Base-by-base conservation (phyloP, 1,140 invertebrate species). In the Hirudo medicinalis region DNA sequence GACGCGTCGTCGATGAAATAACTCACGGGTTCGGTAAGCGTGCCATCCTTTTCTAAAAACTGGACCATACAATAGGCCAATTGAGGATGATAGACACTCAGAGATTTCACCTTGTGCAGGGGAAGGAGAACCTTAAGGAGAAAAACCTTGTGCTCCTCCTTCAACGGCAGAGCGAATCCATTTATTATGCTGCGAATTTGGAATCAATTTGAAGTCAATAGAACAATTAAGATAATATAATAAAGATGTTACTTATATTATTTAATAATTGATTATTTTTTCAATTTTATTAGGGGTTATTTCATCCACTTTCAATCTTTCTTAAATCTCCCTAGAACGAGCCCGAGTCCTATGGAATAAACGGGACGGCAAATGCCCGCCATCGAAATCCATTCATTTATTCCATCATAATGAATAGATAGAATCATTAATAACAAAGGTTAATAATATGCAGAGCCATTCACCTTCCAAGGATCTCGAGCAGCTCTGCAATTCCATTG, bases 31-130 rank as follows among this genome's bases (percentile, higher is more conserved):
- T 81, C 81, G 72, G 80, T 81, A 63, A 83, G 76, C 73, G 77
- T 79, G 15, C 80, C 81, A 70, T 85, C 84, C 73, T 85, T 85
- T 74, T 85, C 84, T 53, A 85, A 78, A 75, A 85, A 85, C 77
- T 85, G 84, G 29, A 85, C 83, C 70, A 85, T 82, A 77, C 84
- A 85, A 75, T 85, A 85, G 43, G 83, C 84, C 20, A 82, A 82
- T 80, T 94, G 91, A 36, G 73, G 73, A 32, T 74, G 73, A 71
- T 74, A 74, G 25, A 74, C 71, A 40, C 66, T 69, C 40, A 74
- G 71, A 17, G 73, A 74, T 70, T 74, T 74, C 11, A 68, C 66
- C 49, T 80, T 80, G 73, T 80, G 79, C 55, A 81, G 76, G 54
- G 79, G 79, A 66, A 82, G 78, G 72, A 82, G 76, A 67, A 82